phyloP scores from a whole-genome alignment of 2,797 vertebrate genomes.

The Mastacembelus armatus region DNA sequence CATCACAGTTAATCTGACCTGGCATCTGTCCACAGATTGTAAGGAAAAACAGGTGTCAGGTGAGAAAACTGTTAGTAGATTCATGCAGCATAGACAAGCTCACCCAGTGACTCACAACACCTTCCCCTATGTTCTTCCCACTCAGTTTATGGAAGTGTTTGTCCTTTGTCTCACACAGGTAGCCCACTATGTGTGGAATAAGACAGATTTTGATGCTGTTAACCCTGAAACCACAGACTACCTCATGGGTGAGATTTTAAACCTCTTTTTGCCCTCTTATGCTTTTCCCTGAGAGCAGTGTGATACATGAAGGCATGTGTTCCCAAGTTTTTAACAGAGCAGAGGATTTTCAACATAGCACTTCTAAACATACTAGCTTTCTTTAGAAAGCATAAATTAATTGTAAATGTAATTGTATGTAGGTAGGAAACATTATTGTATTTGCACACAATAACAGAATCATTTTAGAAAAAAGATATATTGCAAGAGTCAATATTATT shows the following conservation, averaged over 20 bases:
- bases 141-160: not conserved
- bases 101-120: constrained; percentile 13
- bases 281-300: not conserved
- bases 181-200: constrained; percentile 84
- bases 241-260: constrained; percentile 81
- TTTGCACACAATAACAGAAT: no score
- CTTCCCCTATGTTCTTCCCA: constrained; percentile 1
- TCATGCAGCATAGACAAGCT: constrained; percentile 1
- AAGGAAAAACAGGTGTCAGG: constrained; percentile 3
- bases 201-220: constrained; percentile 76
- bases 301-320: not conserved
- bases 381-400: no score
- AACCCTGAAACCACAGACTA: constrained; percentile 83
- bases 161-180: constrained; percentile 62
- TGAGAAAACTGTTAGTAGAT: not conserved
- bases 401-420: no score
- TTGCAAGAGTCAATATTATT: no score
- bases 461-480: no score
- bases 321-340: no score
- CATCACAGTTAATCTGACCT: not conserved
- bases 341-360: no score
- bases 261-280: not conserved
- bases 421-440: no score
- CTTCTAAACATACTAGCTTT: no score
- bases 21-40: not conserved